These are phyloP conservation scores for Drosophila putrida DNA, from an alignment of 2,888 invertebrate species.

Conservation along the genomic window DNA sequence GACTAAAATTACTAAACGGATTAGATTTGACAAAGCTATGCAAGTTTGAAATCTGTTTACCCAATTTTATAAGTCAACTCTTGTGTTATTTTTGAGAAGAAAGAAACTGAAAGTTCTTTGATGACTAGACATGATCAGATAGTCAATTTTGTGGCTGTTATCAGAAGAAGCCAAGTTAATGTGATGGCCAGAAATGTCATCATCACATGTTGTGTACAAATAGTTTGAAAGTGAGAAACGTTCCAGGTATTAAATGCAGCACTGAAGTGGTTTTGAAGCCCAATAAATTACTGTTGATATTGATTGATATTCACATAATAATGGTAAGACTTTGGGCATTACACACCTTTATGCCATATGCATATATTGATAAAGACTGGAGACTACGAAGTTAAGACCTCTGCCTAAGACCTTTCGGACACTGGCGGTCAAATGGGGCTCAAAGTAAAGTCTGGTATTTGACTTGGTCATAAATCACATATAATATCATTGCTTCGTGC, in stretches of 20 bases:
- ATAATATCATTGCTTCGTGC: neutral
- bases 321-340: conserved; percentile 1
- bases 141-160: conserved; percentile 7
- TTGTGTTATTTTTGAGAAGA: too few relatives aligned
- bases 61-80: too few relatives aligned
- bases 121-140: conserved; percentile 21
- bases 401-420: conserved; percentile 5
- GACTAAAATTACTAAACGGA: too few relatives aligned
- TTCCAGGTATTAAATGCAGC: conserved; percentile 6
- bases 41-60: too few relatives aligned
- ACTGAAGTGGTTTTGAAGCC: conserved; percentile 48
- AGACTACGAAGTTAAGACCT: conserved; percentile 38
- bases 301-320: conserved; percentile 30
- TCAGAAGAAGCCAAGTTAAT: conserved; percentile 15
- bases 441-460: conserved; percentile 6
- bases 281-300: conserved; percentile 36
- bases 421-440: conserved; percentile 21
- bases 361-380: conserved; percentile 31
- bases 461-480: conserved; percentile 14
- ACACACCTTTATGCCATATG: conserved; percentile 20
- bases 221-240: conserved; percentile 20
- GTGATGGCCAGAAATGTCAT: conserved; percentile 18
- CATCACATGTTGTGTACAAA: conserved; percentile 32
- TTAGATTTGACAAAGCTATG: too few relatives aligned
- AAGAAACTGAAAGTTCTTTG: neutral